Conservation (phyloP, 2,888 invertebrate species). For the Ichneumoninae sp. region DNA sequence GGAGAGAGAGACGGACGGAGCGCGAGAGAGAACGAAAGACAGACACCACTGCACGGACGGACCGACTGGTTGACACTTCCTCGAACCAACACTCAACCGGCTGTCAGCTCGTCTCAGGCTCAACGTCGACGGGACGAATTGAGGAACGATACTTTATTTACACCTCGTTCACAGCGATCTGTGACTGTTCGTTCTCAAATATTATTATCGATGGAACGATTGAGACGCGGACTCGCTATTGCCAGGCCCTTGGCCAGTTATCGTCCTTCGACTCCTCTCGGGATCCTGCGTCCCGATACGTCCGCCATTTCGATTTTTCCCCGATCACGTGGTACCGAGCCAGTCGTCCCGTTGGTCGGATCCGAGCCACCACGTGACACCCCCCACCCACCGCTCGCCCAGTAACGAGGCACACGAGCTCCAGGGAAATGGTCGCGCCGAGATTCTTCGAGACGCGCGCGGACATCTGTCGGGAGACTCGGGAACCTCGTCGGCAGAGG, state of each 20-base stretch:
- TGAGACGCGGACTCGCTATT: conserved; percentile 30
- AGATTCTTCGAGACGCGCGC: neutral
- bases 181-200: neutral
- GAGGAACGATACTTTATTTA: conserved; percentile 7
- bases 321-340: conserved; percentile 77
- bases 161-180: neutral
- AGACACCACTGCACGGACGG: conserved; percentile 33
- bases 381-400: neutral
- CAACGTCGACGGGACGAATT: conserved; percentile 32
- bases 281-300: conserved; percentile 83
- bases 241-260: conserved; percentile 76
- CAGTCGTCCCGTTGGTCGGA: conserved; percentile 65
- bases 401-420: neutral
- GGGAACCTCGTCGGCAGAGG: conserved; percentile 2
- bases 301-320: conserved; percentile 82
- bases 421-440: neutral
- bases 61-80: conserved; percentile 65
- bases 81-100: conserved; percentile 66
- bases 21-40: conserved; percentile 8
- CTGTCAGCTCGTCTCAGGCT: conserved; percentile 65
- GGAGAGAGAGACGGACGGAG: conserved; percentile 7
- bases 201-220: neutral
- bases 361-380: conserved; percentile 69
- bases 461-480: conserved; percentile 4
- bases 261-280: conserved; percentile 81